phyloP scores from a whole-genome alignment of 2,797 vertebrate genomes.

The Harpagifer antarcticus region DNA sequence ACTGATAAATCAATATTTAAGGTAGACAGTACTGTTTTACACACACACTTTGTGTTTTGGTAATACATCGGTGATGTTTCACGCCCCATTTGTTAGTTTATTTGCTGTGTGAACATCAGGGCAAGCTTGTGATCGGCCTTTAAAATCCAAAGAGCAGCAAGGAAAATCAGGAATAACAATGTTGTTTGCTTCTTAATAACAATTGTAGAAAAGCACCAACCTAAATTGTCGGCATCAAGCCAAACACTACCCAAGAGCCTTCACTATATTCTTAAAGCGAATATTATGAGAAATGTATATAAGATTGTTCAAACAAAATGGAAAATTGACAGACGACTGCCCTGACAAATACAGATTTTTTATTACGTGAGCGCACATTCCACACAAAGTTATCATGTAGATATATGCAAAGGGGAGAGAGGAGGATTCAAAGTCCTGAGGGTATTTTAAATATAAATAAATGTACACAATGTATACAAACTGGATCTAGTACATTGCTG shows the following conservation, averaged over 20 bases:
- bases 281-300: not conserved
- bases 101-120: conserved; percentile 16
- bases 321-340: conserved; percentile 19
- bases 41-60: conserved; percentile 9
- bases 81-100: conserved; percentile 10
- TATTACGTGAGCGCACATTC: conserved; percentile 63
- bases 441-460: conserved; percentile 54
- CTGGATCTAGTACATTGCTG: conserved; percentile 7
- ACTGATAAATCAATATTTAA: conserved; percentile 22
- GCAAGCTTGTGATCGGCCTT: conserved; percentile 19
- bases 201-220: not conserved
- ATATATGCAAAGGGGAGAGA: conserved; percentile 39
- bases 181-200: conserved; percentile 17
- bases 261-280: not conserved
- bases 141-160: conserved; percentile 18
- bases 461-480: conserved; percentile 27
- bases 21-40: not conserved
- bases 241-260: conserved; percentile 2
- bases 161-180: conserved; percentile 11
- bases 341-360: conserved; percentile 70
- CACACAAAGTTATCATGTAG: conserved; percentile 42
- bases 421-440: conserved; percentile 54
- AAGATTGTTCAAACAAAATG: not conserved
- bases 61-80: not conserved
- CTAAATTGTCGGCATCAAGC: not conserved